Evolutionary conservation across 2,888 invertebrate species (phyloP).

Genomic region (Meghimatium bilineatum): DNA sequence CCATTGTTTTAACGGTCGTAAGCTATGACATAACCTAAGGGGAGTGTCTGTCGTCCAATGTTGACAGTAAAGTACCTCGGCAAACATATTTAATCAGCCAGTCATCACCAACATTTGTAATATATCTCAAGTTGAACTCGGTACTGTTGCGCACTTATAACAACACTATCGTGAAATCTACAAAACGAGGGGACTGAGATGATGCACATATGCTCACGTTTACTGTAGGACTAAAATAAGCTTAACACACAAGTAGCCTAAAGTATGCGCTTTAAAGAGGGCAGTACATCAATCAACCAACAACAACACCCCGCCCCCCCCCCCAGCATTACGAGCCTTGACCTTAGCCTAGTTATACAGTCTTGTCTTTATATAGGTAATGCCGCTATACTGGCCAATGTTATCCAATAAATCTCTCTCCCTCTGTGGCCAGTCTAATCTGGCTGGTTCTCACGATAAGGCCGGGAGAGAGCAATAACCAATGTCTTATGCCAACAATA

Average conservation of each 20-base stretch:
- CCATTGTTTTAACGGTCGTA: no score
- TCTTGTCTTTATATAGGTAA: not conserved
- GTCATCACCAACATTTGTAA: no score
- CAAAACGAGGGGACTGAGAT: no score
- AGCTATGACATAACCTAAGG: no score
- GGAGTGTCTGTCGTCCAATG: no score
- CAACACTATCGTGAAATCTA: no score
- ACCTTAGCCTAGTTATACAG: not conserved
- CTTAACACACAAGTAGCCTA: not conserved
- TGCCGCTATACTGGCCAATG: not conserved
- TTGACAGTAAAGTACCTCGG: no score
- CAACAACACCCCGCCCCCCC: no score
- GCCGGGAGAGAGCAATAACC: not conserved
- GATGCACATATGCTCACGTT: not conserved
- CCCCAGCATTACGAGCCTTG: not conserved
- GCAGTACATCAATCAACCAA: no score
- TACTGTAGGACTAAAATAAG: not conserved
- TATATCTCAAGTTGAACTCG: no score
- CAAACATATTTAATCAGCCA: no score
- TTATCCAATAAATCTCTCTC: not conserved
- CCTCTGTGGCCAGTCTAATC: not conserved
- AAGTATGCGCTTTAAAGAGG: not conserved
- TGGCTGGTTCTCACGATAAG: not conserved
- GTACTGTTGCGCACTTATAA: no score
- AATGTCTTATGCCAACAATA: not conserved